Evolutionary conservation across 1,140 invertebrate species (phyloP).

Genomic region (Cepaea nemoralis): DNA sequence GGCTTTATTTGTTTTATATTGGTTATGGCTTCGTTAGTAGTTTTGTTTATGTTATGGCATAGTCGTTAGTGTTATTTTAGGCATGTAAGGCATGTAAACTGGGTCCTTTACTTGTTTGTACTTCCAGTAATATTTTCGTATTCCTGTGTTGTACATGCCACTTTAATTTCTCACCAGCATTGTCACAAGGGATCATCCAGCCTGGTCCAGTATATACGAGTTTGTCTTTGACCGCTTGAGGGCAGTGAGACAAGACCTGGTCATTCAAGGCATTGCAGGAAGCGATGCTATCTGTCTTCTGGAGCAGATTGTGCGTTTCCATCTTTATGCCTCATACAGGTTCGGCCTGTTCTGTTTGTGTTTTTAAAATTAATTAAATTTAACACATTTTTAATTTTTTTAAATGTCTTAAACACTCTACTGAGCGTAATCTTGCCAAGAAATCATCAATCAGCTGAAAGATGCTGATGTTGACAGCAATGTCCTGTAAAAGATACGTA

Average conservation of each 20-base stretch:
- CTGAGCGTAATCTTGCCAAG: too few relatives aligned
- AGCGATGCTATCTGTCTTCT: constrained; percentile 75
- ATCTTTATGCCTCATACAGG: constrained; percentile 80
- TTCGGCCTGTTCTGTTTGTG: constrained; percentile 61
- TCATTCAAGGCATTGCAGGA: constrained; percentile 78
- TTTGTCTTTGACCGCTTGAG: constrained; percentile 83
- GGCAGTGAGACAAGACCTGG: constrained; percentile 81
- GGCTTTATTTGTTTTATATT: too few relatives aligned
- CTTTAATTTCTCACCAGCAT: constrained; percentile 73
- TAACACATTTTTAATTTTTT: neutral
- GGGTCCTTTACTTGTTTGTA: too few relatives aligned
- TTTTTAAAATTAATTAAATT: neutral
- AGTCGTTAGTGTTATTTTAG: too few relatives aligned
- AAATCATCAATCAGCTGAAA: too few relatives aligned
- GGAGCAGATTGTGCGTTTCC: constrained; percentile 79
- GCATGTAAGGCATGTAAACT: too few relatives aligned
- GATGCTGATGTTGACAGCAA: too few relatives aligned
- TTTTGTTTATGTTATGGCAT: too few relatives aligned
- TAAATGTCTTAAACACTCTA: neutral
- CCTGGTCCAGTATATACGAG: constrained; percentile 78
- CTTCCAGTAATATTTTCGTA: too few relatives aligned
- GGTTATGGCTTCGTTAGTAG: too few relatives aligned
- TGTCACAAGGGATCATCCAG: constrained; percentile 70
- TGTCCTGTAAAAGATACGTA: too few relatives aligned
- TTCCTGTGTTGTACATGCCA: too few relatives aligned